Evolutionary conservation across 92 coral and sea anemone genomes (phyloP).

Genomic region (Porites evermanni): DNA sequence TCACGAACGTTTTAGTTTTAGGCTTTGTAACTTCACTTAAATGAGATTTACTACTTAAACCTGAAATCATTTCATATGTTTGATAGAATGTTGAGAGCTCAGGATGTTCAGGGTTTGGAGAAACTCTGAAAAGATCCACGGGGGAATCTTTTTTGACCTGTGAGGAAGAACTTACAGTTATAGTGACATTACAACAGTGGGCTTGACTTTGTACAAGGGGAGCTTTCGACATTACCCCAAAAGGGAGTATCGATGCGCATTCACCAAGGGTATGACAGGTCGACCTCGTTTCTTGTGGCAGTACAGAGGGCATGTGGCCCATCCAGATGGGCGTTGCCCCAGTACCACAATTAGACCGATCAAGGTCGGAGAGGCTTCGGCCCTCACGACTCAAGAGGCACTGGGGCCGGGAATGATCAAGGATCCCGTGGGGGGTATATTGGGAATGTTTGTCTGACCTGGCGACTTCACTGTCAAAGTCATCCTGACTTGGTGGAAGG

Average conservation of each 20-base stretch:
- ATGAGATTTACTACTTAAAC: not conserved
- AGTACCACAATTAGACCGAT: not conserved
- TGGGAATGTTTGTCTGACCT: conserved; percentile 59
- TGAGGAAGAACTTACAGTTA: not conserved
- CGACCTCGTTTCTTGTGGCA: not conserved
- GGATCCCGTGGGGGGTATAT: not conserved
- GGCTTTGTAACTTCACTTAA: not conserved
- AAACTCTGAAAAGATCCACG: not conserved
- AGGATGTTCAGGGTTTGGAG: not conserved
- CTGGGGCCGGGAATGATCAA: not conserved
- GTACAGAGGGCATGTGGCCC: not conserved
- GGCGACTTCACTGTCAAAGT: conserved; percentile 89
- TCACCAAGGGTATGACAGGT: not conserved
- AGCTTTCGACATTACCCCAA: not conserved
- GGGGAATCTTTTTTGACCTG: not conserved
- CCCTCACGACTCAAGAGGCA: not conserved
- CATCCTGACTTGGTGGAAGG: conserved; percentile 89
- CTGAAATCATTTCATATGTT: not conserved
- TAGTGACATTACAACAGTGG: not conserved
- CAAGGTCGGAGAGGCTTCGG: not conserved
- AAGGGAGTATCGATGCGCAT: not conserved
- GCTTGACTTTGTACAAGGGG: not conserved
- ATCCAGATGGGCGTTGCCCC: not conserved
- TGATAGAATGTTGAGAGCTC: not conserved
- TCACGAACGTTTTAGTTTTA: not conserved